Evolutionary conservation across 2,888 invertebrate species (phyloP), one percentile per base, ranked within the genome.

Genomic region (Pristionchus exspectatus): DNA sequence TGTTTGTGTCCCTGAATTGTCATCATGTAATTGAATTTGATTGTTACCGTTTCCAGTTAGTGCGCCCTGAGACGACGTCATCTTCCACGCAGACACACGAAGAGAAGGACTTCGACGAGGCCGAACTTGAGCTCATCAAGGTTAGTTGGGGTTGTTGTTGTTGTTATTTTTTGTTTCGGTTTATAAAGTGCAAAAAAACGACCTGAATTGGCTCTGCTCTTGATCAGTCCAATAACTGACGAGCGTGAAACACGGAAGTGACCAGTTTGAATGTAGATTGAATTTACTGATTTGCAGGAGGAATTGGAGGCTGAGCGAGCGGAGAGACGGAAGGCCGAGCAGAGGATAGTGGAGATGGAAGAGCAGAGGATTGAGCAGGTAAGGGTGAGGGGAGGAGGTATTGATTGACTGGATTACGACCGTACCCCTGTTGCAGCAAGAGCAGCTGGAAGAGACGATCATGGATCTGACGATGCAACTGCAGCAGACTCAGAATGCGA

Each of bases 371-470:
- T 3, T 24, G 81, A 54, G n/a, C 81, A 81, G 50, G 81, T 81
- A 54, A 50, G 50, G 21, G 72, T 7, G 72, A 16, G 14, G 27
- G n/a, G 10, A 12, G 2, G 66, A 77, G 38, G 38, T 16, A n/a
- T 50, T n/a, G 50, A 44, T 21, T 50, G 77, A 77, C 2, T 33
- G 21, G 74, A 33, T 33, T 74, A 74, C 30, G 33, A 66, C 18
- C n/a, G n/a, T 14, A 12, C 24, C 66, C 66, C 27, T 16, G 10
- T 44, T 54, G 87, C 44, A 87, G 87, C 69, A 54, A 74, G 74
- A 74, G 50, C 54, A 88, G 50, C 87, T 88, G 54, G 87, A 88
- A 33, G 74, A 56, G 74, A 74, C 87, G 54, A 88, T 88, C 87
- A 56, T 88, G 21, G 87, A 88, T 66, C 56, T 88, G 72, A 38